Evolutionary conservation across 2,888 invertebrate genomes (phyloP), one percentile per base, ranked within the genome.

Genomic region (Hyalella azteca): DNA sequence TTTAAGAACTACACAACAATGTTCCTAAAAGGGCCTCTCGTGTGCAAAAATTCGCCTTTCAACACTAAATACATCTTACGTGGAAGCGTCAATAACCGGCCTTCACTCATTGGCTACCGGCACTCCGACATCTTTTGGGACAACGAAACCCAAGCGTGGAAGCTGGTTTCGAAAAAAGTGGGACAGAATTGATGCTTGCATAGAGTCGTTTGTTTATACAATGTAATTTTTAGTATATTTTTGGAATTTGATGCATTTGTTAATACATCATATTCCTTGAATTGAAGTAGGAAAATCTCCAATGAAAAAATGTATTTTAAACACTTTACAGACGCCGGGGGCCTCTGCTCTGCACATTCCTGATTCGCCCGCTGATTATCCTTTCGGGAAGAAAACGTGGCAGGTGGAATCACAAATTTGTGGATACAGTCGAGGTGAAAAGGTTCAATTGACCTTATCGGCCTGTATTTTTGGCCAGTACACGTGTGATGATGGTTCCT

Each of bases 111-210:
- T 0, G 83, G 83, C 1, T 73, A 50, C 36, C 78, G 80, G 26
- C 83, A 83, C 48, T 81, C 81, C 3, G 81, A 83, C 48, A 81
- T 83, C 13, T 73, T 54, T 29, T 83, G 83, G 83, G 79, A 81
- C n/a, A 50, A 75, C 26, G 39, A 54, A 2, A 66, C 41, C 5
- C 49, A 59, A 7, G 26, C 77, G 9, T 83, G 83, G 83, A 45
- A 75, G 0, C 39, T 83, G 50, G 48, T 48, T 1, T 83, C 83
- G 2, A 78, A 77, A 7, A 83, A 83, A 79, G 83, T 80, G n/a
- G n/a, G n/a, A n/a, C n/a, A n/a, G n/a, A n/a, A n/a, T n/a, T n/a
- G n/a, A n/a, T n/a, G n/a, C n/a, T n/a, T n/a, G n/a, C n/a, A n/a
- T n/a, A n/a, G n/a, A n/a, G n/a, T n/a, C n/a, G n/a, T n/a, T n/a